Base-by-base conservation (phyloP, 1,140 invertebrate species). In the Brachionus plicatilis region DNA sequence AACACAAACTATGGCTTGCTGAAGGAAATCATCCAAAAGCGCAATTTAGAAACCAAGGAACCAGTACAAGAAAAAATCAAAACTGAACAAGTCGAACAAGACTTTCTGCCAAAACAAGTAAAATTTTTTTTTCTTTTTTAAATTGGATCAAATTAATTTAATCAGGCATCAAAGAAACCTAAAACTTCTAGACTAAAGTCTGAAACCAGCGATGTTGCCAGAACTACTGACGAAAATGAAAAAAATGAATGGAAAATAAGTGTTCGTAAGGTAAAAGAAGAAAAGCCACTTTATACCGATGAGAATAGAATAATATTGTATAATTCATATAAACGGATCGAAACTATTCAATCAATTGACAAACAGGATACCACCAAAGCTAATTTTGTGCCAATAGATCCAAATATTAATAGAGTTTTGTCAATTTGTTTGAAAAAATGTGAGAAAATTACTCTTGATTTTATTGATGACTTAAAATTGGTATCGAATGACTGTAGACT, bases 401-500 rank as follows among this genome's bases (percentile, higher is more conserved):
- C 43, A 20, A 47, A 47, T 20, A 8, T 14, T 8, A 50, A 37
- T 29, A 47, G 33, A 50, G 24, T 50, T 50, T 76, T 76, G 33
- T 50, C 41, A 1, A 76, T 76, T 27, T 76, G 72, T 29, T 27
- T 76, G 12, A 37, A 27, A 29, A 76, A 76, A 76, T 76, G 72
- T 27, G 9, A 50, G 1, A 45, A 76, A 76, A 50, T 76, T 12
- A 24, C 20, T 27, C 7, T 76, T 24, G 72, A 76, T 76, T 76
- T 76, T 50, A 76, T 76, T 20, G 47, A 76, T 50, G 72, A 76
- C 50, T 37, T 76, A 4, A 76, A 76, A 76, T 50, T 24, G 20
- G 17, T 76, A 20, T 27, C n/a, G 11, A 45, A 45, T 76, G 24
- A 37, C 8, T 50, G 41, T 6, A 20, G 50, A 11, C 20, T 76